phyloP scores from a whole-genome alignment of 1,140 invertebrate genomes.

The Varroa destructor region DNA sequence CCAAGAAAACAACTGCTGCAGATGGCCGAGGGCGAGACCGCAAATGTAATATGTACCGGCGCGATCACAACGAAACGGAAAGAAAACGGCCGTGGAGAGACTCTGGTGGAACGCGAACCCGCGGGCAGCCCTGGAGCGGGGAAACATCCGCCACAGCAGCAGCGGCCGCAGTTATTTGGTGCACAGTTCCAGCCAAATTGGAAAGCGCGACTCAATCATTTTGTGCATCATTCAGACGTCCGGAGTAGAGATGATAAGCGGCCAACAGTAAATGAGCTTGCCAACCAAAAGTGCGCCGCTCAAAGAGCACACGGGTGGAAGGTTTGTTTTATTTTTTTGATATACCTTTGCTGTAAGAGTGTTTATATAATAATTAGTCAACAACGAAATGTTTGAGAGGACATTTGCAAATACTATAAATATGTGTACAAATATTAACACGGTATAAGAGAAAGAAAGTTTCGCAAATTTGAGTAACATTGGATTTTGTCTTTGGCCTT shows the following conservation, averaged over 20 bases:
- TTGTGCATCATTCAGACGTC: conserved; percentile 70
- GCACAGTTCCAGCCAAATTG: conserved; percentile 46
- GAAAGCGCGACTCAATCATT: conserved; percentile 60
- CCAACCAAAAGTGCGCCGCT: conserved; percentile 69
- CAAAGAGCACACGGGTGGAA: conserved; percentile 91
- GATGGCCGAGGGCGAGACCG: conserved; percentile 30
- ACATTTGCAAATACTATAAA: no score
- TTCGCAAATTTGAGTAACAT: no score
- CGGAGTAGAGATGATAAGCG: conserved; percentile 61
- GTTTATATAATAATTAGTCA: no score
- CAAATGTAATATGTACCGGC: neutral
- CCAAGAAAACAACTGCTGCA: conserved; percentile 59
- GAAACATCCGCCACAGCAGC: conserved; percentile 34
- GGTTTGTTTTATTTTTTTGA: conserved; percentile 43
- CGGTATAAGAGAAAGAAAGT: no score
- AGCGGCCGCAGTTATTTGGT: conserved; percentile 42
- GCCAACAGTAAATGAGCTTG: conserved; percentile 69
- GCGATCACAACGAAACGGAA: neutral
- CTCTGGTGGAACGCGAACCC: conserved; percentile 27
- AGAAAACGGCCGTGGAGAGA: conserved; percentile 33
- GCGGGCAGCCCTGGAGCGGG: neutral
- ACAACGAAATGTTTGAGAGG: no score
- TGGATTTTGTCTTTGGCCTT: neutral
- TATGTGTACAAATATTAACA: no score
- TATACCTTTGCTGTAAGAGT: no score